phyloP scores from a whole-genome alignment of 2,888 invertebrate species.

The Cosmopolites sordidus region DNA sequence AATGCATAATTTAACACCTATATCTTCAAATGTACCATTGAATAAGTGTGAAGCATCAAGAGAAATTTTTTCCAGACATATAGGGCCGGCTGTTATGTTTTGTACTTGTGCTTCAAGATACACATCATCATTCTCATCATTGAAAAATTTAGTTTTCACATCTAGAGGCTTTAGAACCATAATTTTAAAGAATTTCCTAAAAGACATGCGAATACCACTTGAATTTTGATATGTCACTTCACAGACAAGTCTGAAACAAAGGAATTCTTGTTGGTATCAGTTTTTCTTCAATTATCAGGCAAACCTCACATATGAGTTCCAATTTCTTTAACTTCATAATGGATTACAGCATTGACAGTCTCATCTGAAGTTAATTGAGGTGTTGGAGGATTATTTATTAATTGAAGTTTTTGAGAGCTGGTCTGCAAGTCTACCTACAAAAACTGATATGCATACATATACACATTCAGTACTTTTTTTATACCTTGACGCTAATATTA shows the following conservation, averaged over 20 bases:
- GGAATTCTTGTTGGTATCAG: neutral
- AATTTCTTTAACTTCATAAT: conserved; percentile 99
- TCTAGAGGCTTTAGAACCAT: conserved; percentile 96
- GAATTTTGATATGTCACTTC: conserved; percentile 87
- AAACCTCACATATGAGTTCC: conserved; percentile 87
- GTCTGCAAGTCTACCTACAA: conserved; percentile 90
- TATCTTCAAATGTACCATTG: conserved; percentile 51
- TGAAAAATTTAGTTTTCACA: conserved; percentile 97
- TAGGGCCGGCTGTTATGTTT: conserved; percentile 89
- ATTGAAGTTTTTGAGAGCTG: conserved; percentile 77
- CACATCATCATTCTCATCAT: conserved; percentile 80
- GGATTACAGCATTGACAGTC: conserved; percentile 91
- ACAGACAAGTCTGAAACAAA: conserved; percentile 75
- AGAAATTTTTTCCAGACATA: conserved; percentile 90
- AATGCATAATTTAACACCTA: too few relatives aligned
- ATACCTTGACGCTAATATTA: conserved; percentile 77
- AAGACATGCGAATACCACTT: conserved; percentile 71
- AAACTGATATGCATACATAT: too few relatives aligned
- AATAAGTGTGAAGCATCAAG: conserved; percentile 91
- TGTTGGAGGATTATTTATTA: conserved; percentile 65
- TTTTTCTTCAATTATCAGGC: conserved; percentile 7
- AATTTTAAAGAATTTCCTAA: conserved; percentile 97
- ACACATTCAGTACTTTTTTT: too few relatives aligned
- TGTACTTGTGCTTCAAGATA: conserved; percentile 73
- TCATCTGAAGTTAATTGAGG: conserved; percentile 68